A percentile compares a stretch with the other conserved stretches of the same genome.
phyloP scores from a whole-genome alignment of 2,113 vertebrate species.

The Cyanoderma ruficeps region DNA sequence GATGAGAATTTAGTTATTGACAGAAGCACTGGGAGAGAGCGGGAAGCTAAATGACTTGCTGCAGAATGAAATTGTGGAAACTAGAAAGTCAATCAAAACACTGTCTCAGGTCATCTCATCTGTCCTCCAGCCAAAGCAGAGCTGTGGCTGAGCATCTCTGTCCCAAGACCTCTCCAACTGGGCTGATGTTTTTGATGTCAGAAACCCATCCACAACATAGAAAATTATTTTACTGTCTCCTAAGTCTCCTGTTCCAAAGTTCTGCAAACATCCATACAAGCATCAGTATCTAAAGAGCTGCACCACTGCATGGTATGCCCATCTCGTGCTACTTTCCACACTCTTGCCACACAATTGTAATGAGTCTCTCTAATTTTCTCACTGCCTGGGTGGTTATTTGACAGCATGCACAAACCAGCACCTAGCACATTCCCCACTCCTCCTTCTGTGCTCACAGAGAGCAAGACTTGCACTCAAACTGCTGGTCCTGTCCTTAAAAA shows the following conservation, averaged over 20 bases:
- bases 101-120: not conserved
- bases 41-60: conserved; percentile 11
- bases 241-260: not conserved
- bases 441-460: not conserved
- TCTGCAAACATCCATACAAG: not conserved
- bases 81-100: conserved; percentile 4
- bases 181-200: not conserved
- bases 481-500: not conserved
- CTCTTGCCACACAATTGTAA: not conserved
- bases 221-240: not conserved
- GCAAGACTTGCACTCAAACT: not conserved
- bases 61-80: conserved; percentile 31
- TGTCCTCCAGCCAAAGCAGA: not conserved
- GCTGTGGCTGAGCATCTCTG: not conserved
- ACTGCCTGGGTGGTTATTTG: not conserved
- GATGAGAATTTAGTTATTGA: conserved; percentile 42
- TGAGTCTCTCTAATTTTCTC: not conserved
- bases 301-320: not conserved
- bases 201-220: not conserved
- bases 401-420: fast-evolving
- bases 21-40: not conserved
- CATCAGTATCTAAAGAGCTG: not conserved
- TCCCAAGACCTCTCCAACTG: not conserved
- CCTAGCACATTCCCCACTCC: not conserved
- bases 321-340: not conserved